Conservation (phyloP, 2,797 vertebrate genomes). For the Vireo griseus region DNA sequence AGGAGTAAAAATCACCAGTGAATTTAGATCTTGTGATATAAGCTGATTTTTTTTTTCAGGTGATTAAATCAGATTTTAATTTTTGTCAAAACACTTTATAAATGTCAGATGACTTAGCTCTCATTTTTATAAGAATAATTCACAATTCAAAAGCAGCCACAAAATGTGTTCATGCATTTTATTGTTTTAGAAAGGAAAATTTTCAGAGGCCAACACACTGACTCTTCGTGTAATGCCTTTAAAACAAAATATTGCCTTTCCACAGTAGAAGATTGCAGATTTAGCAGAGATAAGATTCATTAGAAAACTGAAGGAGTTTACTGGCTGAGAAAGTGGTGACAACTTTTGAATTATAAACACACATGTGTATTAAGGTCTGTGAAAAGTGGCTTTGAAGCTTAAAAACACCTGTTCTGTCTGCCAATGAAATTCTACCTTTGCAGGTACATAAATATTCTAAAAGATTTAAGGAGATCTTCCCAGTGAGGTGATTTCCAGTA, state of each 20-base stretch:
- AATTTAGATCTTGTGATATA: background rate
- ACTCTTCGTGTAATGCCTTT: background rate
- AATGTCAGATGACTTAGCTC: background rate
- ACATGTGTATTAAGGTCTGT: background rate
- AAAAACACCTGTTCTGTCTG: background rate
- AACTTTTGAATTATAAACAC: background rate
- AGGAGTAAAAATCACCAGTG: background rate
- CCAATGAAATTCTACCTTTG: background rate
- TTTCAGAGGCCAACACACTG: background rate
- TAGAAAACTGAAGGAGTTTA: background rate
- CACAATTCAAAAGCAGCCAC: background rate
- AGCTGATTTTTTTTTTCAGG: background rate
- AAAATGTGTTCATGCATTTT: background rate
- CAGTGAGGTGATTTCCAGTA: background rate
- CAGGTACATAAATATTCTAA: background rate
- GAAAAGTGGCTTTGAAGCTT: background rate
- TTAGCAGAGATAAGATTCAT: background rate
- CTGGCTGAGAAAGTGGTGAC: background rate
- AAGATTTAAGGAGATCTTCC: background rate
- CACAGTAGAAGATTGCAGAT: background rate
- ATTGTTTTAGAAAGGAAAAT: slow-evolving; percentile 7
- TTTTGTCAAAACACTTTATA: background rate
- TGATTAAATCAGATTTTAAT: background rate
- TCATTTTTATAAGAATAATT: background rate
- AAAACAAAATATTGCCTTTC: background rate